Evolutionary conservation across 2,113 vertebrate genomes (phyloP).

Genomic region (Anguilla rostrata): DNA sequence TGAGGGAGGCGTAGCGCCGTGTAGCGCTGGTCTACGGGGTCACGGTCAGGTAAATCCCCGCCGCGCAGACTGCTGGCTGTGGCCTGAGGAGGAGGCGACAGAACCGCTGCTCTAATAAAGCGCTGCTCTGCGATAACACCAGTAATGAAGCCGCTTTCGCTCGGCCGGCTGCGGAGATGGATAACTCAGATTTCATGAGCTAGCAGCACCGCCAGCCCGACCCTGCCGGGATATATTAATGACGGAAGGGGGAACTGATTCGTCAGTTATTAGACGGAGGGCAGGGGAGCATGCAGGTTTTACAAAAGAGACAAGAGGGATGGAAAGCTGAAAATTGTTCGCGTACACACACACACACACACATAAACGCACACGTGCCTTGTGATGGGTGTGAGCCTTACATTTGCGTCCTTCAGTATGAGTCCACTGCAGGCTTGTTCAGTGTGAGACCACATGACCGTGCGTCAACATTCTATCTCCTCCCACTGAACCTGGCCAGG

Average conservation of each 20-base stretch:
- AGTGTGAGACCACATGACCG: background rate
- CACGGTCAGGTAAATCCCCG: no score
- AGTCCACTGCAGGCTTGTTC: background rate
- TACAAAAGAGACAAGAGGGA: no score
- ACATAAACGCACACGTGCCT: no score
- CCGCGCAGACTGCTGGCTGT: background rate
- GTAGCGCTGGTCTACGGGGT: no score
- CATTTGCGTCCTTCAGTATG: background rate
- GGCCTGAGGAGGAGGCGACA: background rate
- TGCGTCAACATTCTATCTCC: background rate
- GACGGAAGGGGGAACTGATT: background rate
- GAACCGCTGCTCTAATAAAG: background rate
- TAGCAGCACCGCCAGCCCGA: background rate
- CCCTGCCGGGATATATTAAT: background rate
- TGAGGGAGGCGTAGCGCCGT: background rate
- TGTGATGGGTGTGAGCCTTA: no score
- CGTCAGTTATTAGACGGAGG: background rate
- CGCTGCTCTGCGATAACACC: background rate
- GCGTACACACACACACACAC: no score
- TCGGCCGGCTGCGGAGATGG: background rate
- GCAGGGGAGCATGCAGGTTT: no score
- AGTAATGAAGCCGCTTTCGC: background rate
- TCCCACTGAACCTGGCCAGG: background rate
- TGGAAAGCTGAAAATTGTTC: no score
- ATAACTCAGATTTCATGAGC: background rate